Evolutionary conservation across 2,113 vertebrate genomes (phyloP), one percentile per base, ranked within the genome.

Genomic region (Parus major): DNA sequence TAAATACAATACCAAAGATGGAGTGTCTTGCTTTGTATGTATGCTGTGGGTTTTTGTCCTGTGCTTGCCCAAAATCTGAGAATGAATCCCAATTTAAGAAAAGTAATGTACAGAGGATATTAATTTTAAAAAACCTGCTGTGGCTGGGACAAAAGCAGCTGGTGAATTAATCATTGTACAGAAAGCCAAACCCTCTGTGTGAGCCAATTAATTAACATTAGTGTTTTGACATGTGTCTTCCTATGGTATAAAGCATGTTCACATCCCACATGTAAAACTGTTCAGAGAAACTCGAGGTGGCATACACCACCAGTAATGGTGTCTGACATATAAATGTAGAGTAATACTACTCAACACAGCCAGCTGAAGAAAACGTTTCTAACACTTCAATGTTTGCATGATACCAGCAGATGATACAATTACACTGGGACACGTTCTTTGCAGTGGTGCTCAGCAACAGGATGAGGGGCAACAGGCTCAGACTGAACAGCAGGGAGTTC

Each of bases 21-120:
- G 5, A 4, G 33, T 47, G 17, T 55, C 36, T 69, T 72, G 44
- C n/a, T 80, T 60, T 55, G 15, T 64, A 60, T 4, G 1, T 36
- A 46, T 1, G 2, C 21, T 0, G 0, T 29, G 42, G 31, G 12
- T 42, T 36, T 50, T 63, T 87, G 44, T 56, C 31, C 10, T 12
- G 20, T 2, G 1, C 44, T 86, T 88, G n/a, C 36, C 25, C 33
- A 31, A 72, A 92, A 93, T 73, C 41, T 70, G 33, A 80, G 46
- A 80, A 41, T 22, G 3, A 73, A 90, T 53, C 4, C 13, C 10
- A 55, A 42, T 47, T 81, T 10, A 0, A 25, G 64, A 69, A 52
- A 69, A 76, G 10, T 2, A 66, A 82, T 3, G 12, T 55, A 49
- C 2, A 73, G n/a, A 86, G 15, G 25, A 66, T 50, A 65, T 11